Evolutionary conservation across 1,140 invertebrate species (phyloP).

Genomic region (Copidosoma floridanum): DNA sequence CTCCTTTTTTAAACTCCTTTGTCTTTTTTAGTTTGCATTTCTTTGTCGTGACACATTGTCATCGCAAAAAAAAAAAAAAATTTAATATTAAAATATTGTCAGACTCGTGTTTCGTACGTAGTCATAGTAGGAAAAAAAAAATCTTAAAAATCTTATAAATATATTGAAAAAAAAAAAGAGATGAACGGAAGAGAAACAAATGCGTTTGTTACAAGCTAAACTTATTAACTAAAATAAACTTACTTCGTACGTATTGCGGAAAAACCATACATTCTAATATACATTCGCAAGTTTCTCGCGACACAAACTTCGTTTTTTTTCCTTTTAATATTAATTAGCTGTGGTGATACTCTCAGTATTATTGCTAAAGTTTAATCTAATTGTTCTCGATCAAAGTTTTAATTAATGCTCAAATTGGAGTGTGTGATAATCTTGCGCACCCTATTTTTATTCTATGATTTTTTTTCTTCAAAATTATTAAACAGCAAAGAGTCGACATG

Average conservation of each 20-base stretch:
- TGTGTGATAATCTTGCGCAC: conserved; percentile 6
- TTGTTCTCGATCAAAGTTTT: conserved; percentile 10
- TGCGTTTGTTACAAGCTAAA: conserved; percentile 19
- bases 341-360: conserved; percentile 11
- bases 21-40: too few relatives aligned
- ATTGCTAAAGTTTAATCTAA: background rate
- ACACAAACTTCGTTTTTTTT: background rate
- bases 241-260: too few relatives aligned
- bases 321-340: background rate
- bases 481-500: conserved; percentile 17
- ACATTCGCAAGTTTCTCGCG: background rate
- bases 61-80: conserved; percentile 17
- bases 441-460: background rate
- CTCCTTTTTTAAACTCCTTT: background rate
- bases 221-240: conserved; percentile 6
- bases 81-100: too few relatives aligned
- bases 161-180: conserved; percentile 23
- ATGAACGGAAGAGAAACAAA: conserved; percentile 21
- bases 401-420: background rate
- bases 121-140: conserved; percentile 7
- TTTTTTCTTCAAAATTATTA: background rate
- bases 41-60: too few relatives aligned
- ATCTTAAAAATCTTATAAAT: conserved; percentile 7
- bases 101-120: background rate
- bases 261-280: conserved; percentile 9